phyloP scores from a whole-genome alignment of 2,113 vertebrate species.

The Epinephelus cyanopodus region DNA sequence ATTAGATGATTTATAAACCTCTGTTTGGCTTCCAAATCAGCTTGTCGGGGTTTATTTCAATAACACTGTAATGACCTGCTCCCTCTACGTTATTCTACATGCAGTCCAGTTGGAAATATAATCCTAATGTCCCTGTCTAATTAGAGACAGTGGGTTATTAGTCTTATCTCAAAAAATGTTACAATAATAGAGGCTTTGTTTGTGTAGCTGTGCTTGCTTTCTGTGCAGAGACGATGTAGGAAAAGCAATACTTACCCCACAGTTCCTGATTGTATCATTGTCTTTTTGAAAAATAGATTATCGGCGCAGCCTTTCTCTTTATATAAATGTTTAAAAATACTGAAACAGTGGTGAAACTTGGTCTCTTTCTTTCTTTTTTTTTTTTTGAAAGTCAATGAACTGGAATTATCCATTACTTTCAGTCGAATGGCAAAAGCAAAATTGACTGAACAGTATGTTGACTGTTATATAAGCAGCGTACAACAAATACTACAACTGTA shows the following conservation, averaged over 20 bases:
- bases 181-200: not conserved
- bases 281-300: not conserved
- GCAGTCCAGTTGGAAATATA: not conserved
- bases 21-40: slow-evolving; percentile 25
- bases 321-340: slow-evolving; percentile 10
- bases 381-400: slow-evolving; percentile 50
- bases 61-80: slow-evolving; percentile 18
- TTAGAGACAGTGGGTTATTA: not conserved
- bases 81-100: not conserved
- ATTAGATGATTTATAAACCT: slow-evolving; percentile 43
- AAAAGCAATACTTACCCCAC: too few species aligned
- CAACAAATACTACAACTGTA: slow-evolving; percentile 47
- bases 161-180: not conserved
- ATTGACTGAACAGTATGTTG: slow-evolving; percentile 61
- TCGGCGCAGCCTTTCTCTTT: not conserved
- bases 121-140: not conserved
- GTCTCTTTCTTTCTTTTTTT: not conserved
- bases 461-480: slow-evolving; percentile 63
- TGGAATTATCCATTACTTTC: slow-evolving; percentile 69
- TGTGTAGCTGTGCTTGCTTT: not conserved
- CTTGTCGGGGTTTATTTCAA: slow-evolving; percentile 24
- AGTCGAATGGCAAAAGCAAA: slow-evolving; percentile 56
- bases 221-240: not conserved
- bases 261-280: not conserved
- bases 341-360: not conserved